Conservation (phyloP, 2,113 vertebrate species). For the Mormyrus lacerda region DNA sequence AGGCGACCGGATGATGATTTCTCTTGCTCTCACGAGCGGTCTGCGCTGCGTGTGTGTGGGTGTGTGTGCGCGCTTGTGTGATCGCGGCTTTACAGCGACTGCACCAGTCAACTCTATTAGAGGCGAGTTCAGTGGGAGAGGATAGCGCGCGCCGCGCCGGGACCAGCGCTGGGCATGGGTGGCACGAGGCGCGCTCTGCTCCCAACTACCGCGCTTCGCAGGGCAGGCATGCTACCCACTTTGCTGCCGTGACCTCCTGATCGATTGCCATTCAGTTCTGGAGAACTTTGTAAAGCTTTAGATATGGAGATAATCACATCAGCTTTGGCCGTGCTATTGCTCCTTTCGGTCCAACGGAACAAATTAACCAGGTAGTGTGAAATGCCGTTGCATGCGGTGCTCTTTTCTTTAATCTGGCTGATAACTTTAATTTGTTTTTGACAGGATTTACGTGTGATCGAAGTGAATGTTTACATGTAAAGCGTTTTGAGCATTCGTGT, state of each 20-base stretch:
- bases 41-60: not conserved
- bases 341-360: slow-evolving; percentile 14
- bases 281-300: slow-evolving; percentile 9
- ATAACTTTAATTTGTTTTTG: slow-evolving; percentile 5
- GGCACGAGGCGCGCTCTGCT: not conserved
- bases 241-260: slow-evolving; percentile 5
- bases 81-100: not conserved
- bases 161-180: slow-evolving; percentile 8
- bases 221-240: not conserved
- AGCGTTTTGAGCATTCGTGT: not conserved
- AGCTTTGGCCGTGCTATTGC: slow-evolving; percentile 12
- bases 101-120: slow-evolving; percentile 13
- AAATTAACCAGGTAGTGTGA: slow-evolving; percentile 25
- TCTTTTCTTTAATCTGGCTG: not conserved
- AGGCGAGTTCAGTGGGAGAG: slow-evolving; percentile 10
- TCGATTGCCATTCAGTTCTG: not conserved
- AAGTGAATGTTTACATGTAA: not conserved
- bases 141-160: not conserved
- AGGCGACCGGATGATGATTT: not conserved
- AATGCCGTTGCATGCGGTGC: not conserved
- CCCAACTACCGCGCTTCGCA: not conserved
- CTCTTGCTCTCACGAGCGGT: not conserved
- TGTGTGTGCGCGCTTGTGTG: not conserved
- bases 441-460: not conserved
- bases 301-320: slow-evolving; percentile 22